A percentile compares a stretch with the other conserved stretches of the same genome.
Conservation (phyloP, 2,113 vertebrate species). For the Glaucomys volans region DNA sequence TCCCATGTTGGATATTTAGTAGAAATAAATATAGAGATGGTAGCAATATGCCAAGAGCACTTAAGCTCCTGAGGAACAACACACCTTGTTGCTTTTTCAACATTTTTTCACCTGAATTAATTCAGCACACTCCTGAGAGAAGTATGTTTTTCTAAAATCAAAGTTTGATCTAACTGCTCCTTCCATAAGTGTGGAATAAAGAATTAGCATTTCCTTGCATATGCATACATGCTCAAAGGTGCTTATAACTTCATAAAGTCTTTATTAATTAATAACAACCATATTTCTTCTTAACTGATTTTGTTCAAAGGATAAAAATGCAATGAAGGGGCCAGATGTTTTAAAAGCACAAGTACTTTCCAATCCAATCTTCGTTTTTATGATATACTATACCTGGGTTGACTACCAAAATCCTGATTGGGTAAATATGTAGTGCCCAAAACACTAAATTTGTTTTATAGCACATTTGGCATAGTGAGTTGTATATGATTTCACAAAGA, state of each 20-base stretch:
- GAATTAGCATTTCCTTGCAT: not conserved
- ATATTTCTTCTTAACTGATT: conserved; percentile 7
- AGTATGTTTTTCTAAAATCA: not conserved
- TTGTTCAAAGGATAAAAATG: not conserved
- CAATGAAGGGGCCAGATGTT: not conserved
- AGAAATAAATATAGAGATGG: not conserved
- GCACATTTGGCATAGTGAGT: not conserved
- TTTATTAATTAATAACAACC: not conserved
- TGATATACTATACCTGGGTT: not conserved
- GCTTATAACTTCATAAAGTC: not conserved
- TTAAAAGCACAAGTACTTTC: not conserved
- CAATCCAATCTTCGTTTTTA: not conserved
- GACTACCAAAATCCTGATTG: not conserved
- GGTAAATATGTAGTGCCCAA: not conserved
- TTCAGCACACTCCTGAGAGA: not conserved
- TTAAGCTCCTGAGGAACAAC: not conserved
- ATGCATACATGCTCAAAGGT: not conserved
- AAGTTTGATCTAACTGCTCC: not conserved
- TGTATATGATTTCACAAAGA: conserved; percentile 1
- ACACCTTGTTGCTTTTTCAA: not conserved
- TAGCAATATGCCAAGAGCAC: not conserved
- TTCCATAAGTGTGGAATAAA: not conserved
- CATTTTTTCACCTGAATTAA: not conserved
- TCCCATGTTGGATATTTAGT: not conserved
- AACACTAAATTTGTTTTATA: not conserved